Conservation (phyloP, 1,140 invertebrate genomes). For the Drusus annulatus region DNA sequence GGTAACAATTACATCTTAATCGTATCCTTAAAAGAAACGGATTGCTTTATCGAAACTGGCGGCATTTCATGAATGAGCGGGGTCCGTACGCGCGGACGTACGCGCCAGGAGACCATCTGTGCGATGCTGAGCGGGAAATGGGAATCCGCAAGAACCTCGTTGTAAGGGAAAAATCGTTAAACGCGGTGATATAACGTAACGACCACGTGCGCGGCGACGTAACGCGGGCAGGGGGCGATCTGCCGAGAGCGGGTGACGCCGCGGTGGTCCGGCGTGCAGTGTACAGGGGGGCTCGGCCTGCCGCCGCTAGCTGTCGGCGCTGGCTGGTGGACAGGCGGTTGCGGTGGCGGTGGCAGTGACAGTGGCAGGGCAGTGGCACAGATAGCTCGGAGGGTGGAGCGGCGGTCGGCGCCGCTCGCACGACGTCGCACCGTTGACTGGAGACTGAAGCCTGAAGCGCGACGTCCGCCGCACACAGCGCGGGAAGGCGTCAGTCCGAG, state of each 20-base stretch:
- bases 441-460: neutral
- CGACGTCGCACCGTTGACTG: conserved; percentile 45
- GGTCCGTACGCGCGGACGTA: conserved; percentile 11
- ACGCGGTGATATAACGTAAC: conserved; percentile 20
- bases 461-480: neutral
- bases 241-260: neutral
- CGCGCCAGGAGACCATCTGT: neutral
- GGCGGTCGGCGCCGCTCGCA: conserved; percentile 25
- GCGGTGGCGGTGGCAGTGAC: neutral
- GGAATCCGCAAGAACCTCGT: conserved; percentile 23
- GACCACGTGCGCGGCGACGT: conserved; percentile 38
- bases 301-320: neutral
- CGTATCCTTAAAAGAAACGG: neutral
- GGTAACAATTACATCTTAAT: neutral
- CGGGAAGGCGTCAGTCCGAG: conserved; percentile 11
- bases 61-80: conserved; percentile 23
- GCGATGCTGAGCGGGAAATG: conserved; percentile 2
- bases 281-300: neutral
- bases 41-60: neutral
- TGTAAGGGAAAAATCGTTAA: conserved; percentile 38
- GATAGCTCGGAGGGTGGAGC: neutral
- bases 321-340: neutral
- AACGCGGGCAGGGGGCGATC: conserved; percentile 13
- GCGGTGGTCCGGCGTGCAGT: neutral
- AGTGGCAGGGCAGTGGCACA: neutral